Base-by-base conservation (phyloP, 2,888 invertebrate species). In the Holacanthella duospinosa region DNA sequence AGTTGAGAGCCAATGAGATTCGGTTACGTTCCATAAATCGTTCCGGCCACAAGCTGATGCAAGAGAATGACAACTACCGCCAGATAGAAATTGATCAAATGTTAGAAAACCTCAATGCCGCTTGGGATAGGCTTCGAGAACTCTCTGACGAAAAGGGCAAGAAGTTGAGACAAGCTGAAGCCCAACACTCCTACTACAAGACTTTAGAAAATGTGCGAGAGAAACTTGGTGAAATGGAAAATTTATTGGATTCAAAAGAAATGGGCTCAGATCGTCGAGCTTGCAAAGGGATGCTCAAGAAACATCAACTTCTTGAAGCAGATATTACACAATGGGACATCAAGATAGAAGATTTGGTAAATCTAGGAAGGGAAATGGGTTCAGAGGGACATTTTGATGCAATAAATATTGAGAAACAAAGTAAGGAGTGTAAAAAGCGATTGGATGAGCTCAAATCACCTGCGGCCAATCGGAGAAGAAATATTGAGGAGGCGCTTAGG, bases 371-470 rank as follows among this genome's bases (percentile, higher is more conserved):
- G 68, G 89, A 93, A 78, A 87, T 97, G 86, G 90, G 88, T 0
- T 87, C 91, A 29, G 90, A 89, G 65, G 95, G 93, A 0, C 96
- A 97, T 79, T 97, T 95, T 79, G 95, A 96, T 80, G 88, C 92
- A 1, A 86, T 84, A 1, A 87, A 88, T 70, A 94, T 97, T 68
- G 81, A 87, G 73, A 82, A 85, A 66, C 86, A 88, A 70, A 89
- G 90, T 61, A 82, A 86, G 65, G 84, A 83, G 28, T 84, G 91
- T 73, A 85, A 87, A 75, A 82, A 83, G 65, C 81, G 79, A 54
- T 86, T 91, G 73, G 81, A 83, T 68, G 82, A 84, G 29, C 79
- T 96, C 48, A 83, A 85, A 68, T 85, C 84, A 56, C 89, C 91
- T 0, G 86, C 89, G 0, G 80, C 81, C 2, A 79, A 80, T 66